A percentile compares a stretch with the other conserved stretches of the same genome.
Conservation (phyloP, 2,113 vertebrate species). For the Prionailurus bengalensis region DNA sequence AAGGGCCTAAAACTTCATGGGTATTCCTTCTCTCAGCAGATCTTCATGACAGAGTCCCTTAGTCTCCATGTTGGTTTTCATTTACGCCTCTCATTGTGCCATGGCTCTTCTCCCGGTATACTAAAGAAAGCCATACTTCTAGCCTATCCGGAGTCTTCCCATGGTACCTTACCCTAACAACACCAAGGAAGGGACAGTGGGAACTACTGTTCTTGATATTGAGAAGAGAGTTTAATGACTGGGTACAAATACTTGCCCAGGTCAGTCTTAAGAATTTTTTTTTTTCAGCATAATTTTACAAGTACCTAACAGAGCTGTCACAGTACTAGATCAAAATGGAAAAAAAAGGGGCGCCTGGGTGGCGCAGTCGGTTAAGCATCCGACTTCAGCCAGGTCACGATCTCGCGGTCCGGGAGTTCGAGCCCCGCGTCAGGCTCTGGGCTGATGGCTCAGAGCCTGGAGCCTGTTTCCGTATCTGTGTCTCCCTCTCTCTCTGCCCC, state of each 20-base stretch:
- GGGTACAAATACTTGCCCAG: background rate
- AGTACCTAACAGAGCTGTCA: too few species aligned
- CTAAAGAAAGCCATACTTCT: background rate
- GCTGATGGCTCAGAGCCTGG: too few species aligned
- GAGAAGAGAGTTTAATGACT: background rate
- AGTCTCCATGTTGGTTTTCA: background rate
- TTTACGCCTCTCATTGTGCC: background rate
- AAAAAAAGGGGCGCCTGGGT: background rate
- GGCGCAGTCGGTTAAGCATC: too few species aligned
- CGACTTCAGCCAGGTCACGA: too few species aligned
- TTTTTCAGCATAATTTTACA: background rate
- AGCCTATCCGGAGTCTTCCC: background rate
- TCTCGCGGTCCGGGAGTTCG: too few species aligned
- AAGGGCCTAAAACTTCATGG: background rate
- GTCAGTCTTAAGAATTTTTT: background rate
- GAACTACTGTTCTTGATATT: background rate
- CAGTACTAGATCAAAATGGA: too few species aligned
- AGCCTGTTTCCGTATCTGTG: too few species aligned
- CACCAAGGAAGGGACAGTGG: background rate
- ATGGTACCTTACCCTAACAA: fast-evolving
- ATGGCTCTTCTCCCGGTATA: background rate
- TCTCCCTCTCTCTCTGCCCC: too few species aligned
- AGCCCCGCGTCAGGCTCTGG: too few species aligned
- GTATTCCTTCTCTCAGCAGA: background rate
- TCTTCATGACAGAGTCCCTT: background rate